These are phyloP conservation scores for Microcebus jonahi DNA, from an alignment of 2,113 vertebrate species.

Conservation along the genomic window DNA sequence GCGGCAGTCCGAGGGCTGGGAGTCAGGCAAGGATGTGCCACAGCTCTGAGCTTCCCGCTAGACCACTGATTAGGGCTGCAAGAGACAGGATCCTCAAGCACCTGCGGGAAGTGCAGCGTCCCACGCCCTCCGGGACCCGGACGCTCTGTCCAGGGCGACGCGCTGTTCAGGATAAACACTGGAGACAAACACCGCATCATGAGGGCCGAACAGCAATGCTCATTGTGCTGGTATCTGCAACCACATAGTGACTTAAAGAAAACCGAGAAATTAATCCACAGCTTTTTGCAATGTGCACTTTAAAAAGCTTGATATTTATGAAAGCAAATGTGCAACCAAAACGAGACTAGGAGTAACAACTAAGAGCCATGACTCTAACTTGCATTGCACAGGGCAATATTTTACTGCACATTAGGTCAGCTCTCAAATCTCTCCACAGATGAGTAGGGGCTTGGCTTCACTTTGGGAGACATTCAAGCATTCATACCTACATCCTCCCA, in stretches of 20 bases:
- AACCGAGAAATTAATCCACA: not conserved
- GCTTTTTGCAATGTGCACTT: not conserved
- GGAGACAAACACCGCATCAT: rapidly evolving
- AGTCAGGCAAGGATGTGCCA: rapidly evolving
- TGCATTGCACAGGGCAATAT: too few species aligned
- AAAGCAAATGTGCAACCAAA: not conserved
- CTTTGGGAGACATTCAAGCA: not conserved
- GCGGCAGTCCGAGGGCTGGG: rapidly evolving
- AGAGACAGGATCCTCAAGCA: rapidly evolving
- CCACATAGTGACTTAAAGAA: not conserved
- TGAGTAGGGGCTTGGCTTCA: not conserved
- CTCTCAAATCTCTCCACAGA: not conserved
- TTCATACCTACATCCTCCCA: rapidly evolving
- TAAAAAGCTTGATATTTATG: not conserved
- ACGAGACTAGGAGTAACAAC: not conserved
- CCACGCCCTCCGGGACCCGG: rapidly evolving
- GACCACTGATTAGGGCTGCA: rapidly evolving
- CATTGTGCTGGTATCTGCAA: not conserved
- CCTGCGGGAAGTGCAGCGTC: not conserved
- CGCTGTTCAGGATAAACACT: rapidly evolving
- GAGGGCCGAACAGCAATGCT: not conserved
- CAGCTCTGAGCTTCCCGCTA: rapidly evolving
- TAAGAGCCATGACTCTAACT: rapidly evolving
- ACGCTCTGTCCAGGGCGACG: not conserved
- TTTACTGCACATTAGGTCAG: not conserved